Evolutionary conservation across 2,113 vertebrate genomes (phyloP).

Genomic region (Tetrao urogallus): DNA sequence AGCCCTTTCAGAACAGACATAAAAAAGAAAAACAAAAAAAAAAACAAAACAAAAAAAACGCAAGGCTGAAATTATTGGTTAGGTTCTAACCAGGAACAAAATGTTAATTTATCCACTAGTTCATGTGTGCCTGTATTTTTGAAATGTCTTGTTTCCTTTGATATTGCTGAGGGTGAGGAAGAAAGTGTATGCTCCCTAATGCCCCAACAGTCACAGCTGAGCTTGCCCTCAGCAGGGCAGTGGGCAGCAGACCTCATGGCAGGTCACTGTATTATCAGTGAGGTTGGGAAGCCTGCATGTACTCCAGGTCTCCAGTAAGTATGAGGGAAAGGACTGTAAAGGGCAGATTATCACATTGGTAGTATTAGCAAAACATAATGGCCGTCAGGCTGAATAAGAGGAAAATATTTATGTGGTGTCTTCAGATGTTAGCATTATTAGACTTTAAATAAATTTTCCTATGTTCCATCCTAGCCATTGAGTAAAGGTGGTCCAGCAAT

Average conservation of each 20-base stretch:
- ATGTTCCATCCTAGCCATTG: neutral
- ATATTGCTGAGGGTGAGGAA: neutral
- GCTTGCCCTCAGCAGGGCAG: neutral
- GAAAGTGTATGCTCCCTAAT: neutral
- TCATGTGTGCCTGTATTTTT: neutral
- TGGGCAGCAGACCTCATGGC: neutral
- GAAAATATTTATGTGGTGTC: fast-evolving
- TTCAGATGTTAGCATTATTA: neutral
- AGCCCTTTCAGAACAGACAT: conserved; percentile 62
- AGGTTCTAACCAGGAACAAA: conserved; percentile 12
- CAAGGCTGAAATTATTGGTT: conserved; percentile 49
- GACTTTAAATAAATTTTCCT: neutral
- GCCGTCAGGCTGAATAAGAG: fast-evolving
- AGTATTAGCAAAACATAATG: neutral
- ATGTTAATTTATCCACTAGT: conserved; percentile 41
- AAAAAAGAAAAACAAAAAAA: conserved; percentile 10
- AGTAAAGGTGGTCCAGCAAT: neutral
- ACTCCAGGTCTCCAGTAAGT: neutral
- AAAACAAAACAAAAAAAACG: neutral
- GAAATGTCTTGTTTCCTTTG: conserved; percentile 8
- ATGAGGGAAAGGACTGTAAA: fast-evolving
- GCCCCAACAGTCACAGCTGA: neutral
- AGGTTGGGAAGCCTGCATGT: neutral
- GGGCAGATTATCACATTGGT: neutral
- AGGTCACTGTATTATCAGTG: fast-evolving